Percentiles rank a stretch among this genome's conserved stretches.
Evolutionary conservation across 2,113 vertebrate genomes (phyloP).

Genomic region (Hoplias malabaricus): DNA sequence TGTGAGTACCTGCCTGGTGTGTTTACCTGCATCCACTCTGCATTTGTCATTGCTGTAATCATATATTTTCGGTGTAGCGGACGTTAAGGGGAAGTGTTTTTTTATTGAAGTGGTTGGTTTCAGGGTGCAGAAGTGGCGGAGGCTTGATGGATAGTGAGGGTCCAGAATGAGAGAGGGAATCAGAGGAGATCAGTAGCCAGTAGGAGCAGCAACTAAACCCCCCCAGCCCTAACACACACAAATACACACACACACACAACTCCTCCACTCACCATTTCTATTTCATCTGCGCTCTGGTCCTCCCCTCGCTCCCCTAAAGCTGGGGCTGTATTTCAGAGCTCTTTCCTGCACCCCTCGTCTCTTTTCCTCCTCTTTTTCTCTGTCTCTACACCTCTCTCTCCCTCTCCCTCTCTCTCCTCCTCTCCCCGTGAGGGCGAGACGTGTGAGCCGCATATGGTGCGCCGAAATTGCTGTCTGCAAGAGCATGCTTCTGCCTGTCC

Average conservation of each 20-base stretch:
- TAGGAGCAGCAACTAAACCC: slow-evolving; percentile 24
- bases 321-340: slow-evolving; percentile 46
- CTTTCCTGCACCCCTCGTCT: slow-evolving; percentile 50
- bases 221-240: not conserved
- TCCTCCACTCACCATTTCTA: slow-evolving; percentile 43
- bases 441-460: slow-evolving; percentile 97
- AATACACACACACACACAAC: not conserved
- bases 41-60: slow-evolving; percentile 32
- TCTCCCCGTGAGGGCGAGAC: slow-evolving; percentile 83
- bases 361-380: slow-evolving; percentile 56
- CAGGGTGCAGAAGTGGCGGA: not conserved
- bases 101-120: not conserved
- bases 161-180: slow-evolving; percentile 20
- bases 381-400: slow-evolving; percentile 51
- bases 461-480: slow-evolving; percentile 96
- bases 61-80: slow-evolving; percentile 15
- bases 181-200: slow-evolving; percentile 31
- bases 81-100: not conserved
- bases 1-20: slow-evolving; percentile 73
- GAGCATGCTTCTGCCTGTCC: slow-evolving; percentile 98
- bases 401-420: slow-evolving; percentile 67
- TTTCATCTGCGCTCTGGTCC: slow-evolving; percentile 67
- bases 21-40: slow-evolving; percentile 64
- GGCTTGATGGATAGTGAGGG: slow-evolving; percentile 38
- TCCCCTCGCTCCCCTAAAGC: slow-evolving; percentile 50